Evolutionary conservation across 2,888 invertebrate genomes (phyloP).

Genomic region (Gymnoscelis rufifasciata): DNA sequence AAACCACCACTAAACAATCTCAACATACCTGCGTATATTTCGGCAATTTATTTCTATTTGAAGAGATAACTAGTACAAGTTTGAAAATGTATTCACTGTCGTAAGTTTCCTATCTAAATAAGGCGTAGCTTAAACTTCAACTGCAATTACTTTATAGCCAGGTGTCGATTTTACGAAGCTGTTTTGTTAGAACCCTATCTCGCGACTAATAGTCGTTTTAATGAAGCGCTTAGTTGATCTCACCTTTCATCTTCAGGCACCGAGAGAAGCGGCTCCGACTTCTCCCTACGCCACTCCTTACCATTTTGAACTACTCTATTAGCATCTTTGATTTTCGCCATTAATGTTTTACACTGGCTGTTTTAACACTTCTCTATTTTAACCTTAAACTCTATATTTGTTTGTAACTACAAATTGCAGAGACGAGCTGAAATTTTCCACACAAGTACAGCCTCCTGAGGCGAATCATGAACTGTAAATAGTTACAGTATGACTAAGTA

Average conservation of each 20-base stretch:
- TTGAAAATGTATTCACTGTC: no score
- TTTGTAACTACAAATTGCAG: background rate
- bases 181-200: slow-evolving; percentile 52
- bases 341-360: slow-evolving; percentile 18
- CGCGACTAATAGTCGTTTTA: slow-evolving; percentile 65
- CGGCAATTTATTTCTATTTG: no score
- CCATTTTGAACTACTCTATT: slow-evolving; percentile 59
- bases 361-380: background rate
- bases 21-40: no score
- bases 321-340: slow-evolving; percentile 65
- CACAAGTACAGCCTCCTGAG: slow-evolving; percentile 37
- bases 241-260: slow-evolving; percentile 77
- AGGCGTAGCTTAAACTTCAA: background rate
- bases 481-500: slow-evolving; percentile 17
- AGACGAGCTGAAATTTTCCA: background rate
- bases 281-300: slow-evolving; percentile 57
- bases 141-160: slow-evolving; percentile 25
- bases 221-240: slow-evolving; percentile 63
- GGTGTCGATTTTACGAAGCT: slow-evolving; percentile 46
- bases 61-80: no score
- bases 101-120: background rate
- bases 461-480: slow-evolving; percentile 46
- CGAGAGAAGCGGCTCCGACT: slow-evolving; percentile 61
- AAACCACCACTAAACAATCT: no score
- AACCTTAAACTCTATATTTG: background rate